Base-by-base conservation (phyloP, 2,113 vertebrate genomes). In the Centropristis striata region DNA sequence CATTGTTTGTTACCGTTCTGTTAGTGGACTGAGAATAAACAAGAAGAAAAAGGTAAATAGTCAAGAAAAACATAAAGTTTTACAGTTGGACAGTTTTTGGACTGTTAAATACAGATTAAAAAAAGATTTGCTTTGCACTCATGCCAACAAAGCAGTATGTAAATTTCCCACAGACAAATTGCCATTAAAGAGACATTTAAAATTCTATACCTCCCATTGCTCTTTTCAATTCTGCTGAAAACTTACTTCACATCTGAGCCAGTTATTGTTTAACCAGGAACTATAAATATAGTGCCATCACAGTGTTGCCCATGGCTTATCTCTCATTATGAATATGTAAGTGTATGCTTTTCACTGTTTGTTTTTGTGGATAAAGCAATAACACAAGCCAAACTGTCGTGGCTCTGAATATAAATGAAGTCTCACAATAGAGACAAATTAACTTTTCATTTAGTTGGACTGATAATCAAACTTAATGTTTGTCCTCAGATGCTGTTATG, bases 281-380 rank as follows among this genome's bases (percentile, higher is more conserved):
- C 55, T 63, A 39, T 71, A 55, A 85, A 80, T 53, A 69, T 63
- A 37, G 49, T 7, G 14, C 32, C 41, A 50, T 36, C 66, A 65
- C 36, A 57, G 80, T 28, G 61, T 78, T 78, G 70, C 71, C 64
- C 12, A 2, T 55, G 75, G 81, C 83, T 71, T 42, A 59, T 79
- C 51, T 65, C 58, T 76, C 23, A 68, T 76, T 80, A 75, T 83
- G 68, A 87, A 69, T 81, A 71, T 88, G 36, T 77, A 69, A 80
- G 49, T 77, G 51, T 63, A 13, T 55, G 44, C 58, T 67, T 66
- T 75, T 54, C 54, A 18, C 25, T 53, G 65, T 75, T 84, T 80
- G 73, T 80, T 79, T 80, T 81, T 47, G 54, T 76, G 49, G 67
- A 44, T 82, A 58, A 65, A 75, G 61, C 60, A 86, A 72, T 74